Base-by-base conservation (phyloP, 2,797 vertebrate genomes). In the Acanthurus lineatus region DNA sequence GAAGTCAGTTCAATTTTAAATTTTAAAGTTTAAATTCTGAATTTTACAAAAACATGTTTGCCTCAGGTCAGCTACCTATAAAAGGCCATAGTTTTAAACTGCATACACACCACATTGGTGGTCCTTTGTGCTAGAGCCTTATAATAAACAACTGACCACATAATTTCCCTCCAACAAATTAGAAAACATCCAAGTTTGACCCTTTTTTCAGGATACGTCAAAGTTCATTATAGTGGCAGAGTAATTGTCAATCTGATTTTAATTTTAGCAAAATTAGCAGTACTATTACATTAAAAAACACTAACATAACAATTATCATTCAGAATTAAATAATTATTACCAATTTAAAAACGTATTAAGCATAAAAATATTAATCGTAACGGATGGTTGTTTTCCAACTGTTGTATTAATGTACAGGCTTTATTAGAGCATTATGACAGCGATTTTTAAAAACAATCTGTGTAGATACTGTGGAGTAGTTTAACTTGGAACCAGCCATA, bases 261-360 rank as follows among this genome's bases (percentile, higher is more conserved):
- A 57, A n/a, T 32, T 61, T 69, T n/a, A 53, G 25, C 38, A 56
- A 62, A 62, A 48, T 49, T n/a, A 35, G 47, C 22, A 44, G 20
- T 20, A 44, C 2, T 22, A 51, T 9, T 49, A n/a, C 16, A 11
- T 32, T 48, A 49, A 58, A 42, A 66, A 17, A 19, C 1, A 42
- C 20, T 32, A 32, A 32, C 4, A 32, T 32, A 32, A 32, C 28
- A 32, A 32, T 32, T 32, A 32, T 2, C 28, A 12, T 56, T 28
- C 28, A 77, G 1, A n/a, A 61, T 42, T 5, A 59, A 5, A 19
- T 49, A 19, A 45, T 20, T 32, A 32, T 32, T 32, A 32, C 28
- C 22, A 42, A 35, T 15, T 9, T 14, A 32, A 6, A 2, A 63
- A 42, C 32, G 5, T 22, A 57, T 44, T 22, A 12, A 3, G 14